Base-by-base conservation (phyloP, 2,797 vertebrate genomes). In the Parambassis ranga region DNA sequence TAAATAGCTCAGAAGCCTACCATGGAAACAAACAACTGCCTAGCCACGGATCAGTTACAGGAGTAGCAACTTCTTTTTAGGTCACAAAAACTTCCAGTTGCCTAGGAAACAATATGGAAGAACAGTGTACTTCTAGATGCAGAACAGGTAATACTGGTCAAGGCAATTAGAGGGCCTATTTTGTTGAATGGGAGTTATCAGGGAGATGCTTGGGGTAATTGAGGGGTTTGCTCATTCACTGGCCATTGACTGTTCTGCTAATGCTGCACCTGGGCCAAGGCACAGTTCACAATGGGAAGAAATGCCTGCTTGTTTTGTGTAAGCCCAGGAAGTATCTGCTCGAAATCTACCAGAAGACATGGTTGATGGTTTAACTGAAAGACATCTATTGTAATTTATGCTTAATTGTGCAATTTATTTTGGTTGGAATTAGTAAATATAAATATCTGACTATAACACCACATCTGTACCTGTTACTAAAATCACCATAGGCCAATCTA, bases 1-100 rank as follows among this genome's bases (percentile, higher is more conserved):
- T 90, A 89, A 90, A 91, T 90, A 92, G 80, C 82, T 33, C 49
- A 35, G 60, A 66, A 75, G 69, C 64, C 82, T 79, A 67, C 85
- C 80, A 86, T 85, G 85, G 83, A 83, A 91, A 91, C 83, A 89
- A 84, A 84, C 82, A 77, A 74, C 67, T 72, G 59, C 74, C 71
- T 68, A 42, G 71, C 74, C 65, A 46, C 49, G 72, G 84, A 84
- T 93, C 84, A 61, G 81, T 92, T 91, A 88, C 86, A 78, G 79
- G 81, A 86, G 81, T 71, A 61, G 74, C 60, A 80, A 91, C 85
- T 91, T 91, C n/a, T 92, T 93, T 90, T 89, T 90, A 89, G 91
- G 89, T 85, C 87, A 85, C 74, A 78, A 89, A 89, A 91, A 87
- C 86, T 86, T 89, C 84, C 82, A 72, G 89, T 93, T 92, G 88